These are phyloP conservation scores for Chouioia cunea DNA, from an alignment of 2,888 invertebrate species.

Conservation along the genomic window DNA sequence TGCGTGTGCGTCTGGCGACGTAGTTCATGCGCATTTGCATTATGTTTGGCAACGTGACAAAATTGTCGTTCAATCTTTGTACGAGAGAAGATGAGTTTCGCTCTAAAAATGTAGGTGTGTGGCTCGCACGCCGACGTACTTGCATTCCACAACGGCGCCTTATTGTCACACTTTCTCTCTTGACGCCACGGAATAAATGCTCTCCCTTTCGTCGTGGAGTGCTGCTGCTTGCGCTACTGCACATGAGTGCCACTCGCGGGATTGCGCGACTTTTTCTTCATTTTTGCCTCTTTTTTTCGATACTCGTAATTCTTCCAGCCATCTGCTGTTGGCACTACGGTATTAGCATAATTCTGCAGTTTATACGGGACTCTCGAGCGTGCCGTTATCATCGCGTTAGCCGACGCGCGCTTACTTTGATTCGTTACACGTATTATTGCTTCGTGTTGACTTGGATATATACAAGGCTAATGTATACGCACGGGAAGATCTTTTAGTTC, in stretches of 20 bases:
- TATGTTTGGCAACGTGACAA: too few species aligned
- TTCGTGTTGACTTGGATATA: not conserved
- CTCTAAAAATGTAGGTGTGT: too few species aligned
- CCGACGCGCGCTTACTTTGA: slow-evolving; percentile 2
- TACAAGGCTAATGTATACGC: not conserved
- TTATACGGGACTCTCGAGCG: slow-evolving; percentile 40
- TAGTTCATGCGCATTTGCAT: too few species aligned
- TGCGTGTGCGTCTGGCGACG: too few species aligned
- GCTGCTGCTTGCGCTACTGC: not conserved
- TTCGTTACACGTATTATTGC: slow-evolving; percentile 10
- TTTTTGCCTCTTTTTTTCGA: too few species aligned
- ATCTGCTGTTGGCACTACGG: not conserved
- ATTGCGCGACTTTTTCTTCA: slow-evolving; percentile 15
- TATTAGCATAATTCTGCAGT: slow-evolving; percentile 42
- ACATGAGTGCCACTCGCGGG: not conserved
- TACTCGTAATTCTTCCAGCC: slow-evolving; percentile 10
- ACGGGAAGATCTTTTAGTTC: not conserved
- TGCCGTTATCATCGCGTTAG: slow-evolving; percentile 26
- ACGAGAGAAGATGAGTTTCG: too few species aligned
- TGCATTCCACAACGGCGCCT: too few species aligned
- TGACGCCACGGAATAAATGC: slow-evolving; percentile 20
- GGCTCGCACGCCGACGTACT: too few species aligned
- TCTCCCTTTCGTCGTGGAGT: slow-evolving; percentile 1
- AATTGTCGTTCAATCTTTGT: too few species aligned
- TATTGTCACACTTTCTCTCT: slow-evolving; percentile 1